Percentiles rank a stretch among this genome's conserved stretches.
These are phyloP conservation scores for Deroplatys truncata DNA, from an alignment of 2,888 invertebrate species.

Conservation along the genomic window DNA sequence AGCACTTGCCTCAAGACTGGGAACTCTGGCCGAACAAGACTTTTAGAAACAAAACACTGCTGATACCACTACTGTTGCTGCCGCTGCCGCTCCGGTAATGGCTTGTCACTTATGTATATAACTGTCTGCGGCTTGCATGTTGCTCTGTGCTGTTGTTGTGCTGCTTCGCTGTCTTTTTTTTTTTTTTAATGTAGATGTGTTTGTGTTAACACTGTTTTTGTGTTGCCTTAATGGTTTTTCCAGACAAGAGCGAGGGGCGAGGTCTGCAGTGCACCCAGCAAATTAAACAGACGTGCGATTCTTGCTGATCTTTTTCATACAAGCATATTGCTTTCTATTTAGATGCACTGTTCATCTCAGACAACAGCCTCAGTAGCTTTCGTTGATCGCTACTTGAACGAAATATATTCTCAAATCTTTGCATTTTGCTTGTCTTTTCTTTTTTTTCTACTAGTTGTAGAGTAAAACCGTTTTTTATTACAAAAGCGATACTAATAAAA, in stretches of 20 bases:
- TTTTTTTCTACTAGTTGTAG: background rate
- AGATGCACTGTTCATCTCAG: background rate
- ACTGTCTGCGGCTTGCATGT: background rate
- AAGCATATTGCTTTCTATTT: background rate
- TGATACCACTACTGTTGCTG: background rate
- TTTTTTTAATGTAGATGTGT: background rate
- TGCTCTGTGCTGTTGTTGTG: background rate
- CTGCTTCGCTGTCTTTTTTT: background rate
- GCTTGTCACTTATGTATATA: background rate
- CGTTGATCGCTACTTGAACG: background rate
- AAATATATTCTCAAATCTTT: background rate
- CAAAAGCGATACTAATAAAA: background rate
- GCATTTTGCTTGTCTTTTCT: background rate
- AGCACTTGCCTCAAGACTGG: background rate
- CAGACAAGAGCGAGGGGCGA: background rate
- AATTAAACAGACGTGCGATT: background rate
- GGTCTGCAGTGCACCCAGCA: conserved; percentile 1
- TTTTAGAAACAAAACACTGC: background rate
- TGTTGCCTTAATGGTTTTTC: background rate
- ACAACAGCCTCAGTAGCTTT: background rate
- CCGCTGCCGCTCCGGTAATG: background rate
- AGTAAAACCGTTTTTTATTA: background rate
- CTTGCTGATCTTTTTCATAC: background rate
- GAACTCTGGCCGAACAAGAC: background rate
- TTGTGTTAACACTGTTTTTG: background rate